Percentiles rank a stretch among this genome's conserved stretches.
phyloP scores from a whole-genome alignment of 1,140 invertebrate species.

The Brachionus rubens region DNA sequence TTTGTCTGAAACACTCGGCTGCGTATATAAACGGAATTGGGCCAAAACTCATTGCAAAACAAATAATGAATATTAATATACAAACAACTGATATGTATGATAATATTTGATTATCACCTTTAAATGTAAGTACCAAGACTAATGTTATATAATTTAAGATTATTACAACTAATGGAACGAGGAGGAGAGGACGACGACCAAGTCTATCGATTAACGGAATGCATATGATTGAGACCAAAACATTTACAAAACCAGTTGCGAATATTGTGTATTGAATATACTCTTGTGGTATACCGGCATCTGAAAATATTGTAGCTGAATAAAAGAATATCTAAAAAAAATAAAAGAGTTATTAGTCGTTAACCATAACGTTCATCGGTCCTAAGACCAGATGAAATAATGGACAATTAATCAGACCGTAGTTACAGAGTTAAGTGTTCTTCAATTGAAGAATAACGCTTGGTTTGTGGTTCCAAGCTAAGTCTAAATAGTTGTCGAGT shows the following conservation, averaged over 20 bases:
- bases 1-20: conserved; percentile 90
- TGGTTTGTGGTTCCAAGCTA: too few relatives aligned
- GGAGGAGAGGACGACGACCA: conserved; percentile 74
- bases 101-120: conserved; percentile 66
- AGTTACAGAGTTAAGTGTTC: too few relatives aligned
- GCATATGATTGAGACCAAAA: conserved; percentile 74
- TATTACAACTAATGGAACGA: conserved; percentile 75
- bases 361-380: too few relatives aligned
- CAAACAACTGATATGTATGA: conserved; percentile 75
- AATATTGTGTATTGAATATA: conserved; percentile 75
- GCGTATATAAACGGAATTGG: conserved; percentile 90
- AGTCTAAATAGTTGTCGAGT: too few relatives aligned
- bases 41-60: conserved; percentile 81
- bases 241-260: conserved; percentile 79
- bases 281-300: conserved; percentile 57
- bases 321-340: conserved; percentile 79
- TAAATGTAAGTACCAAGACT: conserved; percentile 70
- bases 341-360: too few relatives aligned
- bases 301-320: conserved; percentile 69
- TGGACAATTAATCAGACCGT: too few relatives aligned
- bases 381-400: too few relatives aligned
- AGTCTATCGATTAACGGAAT: conserved; percentile 70
- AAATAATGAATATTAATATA: conserved; percentile 77
- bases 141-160: conserved; percentile 87
- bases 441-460: too few relatives aligned